Evolutionary conservation across 2,797 vertebrate species (phyloP).

Genomic region (Rhodeus uyekii): DNA sequence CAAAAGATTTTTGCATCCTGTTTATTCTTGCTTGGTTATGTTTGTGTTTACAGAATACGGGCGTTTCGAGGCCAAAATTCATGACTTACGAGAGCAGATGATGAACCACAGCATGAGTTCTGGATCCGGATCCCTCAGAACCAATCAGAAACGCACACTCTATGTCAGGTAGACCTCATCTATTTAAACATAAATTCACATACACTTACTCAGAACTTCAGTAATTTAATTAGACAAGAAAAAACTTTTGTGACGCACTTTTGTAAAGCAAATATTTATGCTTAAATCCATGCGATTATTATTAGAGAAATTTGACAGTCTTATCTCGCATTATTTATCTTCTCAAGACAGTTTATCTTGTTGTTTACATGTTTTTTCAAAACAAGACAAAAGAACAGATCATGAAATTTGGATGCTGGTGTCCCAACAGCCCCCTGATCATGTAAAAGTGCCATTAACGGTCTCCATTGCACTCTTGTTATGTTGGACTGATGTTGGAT

Average conservation of each 20-base stretch:
- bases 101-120: conserved; percentile 99
- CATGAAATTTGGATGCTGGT: not conserved
- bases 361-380: not conserved
- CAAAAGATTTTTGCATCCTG: not conserved
- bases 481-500: conserved; percentile 21
- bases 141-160: conserved; percentile 96
- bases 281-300: no score
- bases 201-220: not conserved
- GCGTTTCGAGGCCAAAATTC: conserved; percentile 98
- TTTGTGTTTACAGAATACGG: conserved; percentile 85
- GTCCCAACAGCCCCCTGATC: not conserved
- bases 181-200: not conserved
- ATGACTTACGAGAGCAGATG: conserved; percentile 98
- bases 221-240: no score
- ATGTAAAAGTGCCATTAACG: not conserved
- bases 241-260: no score
- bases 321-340: not conserved
- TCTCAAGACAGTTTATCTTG: not conserved
- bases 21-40: conserved; percentile 18
- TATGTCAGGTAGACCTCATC: conserved; percentile 87
- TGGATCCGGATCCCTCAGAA: conserved; percentile 93
- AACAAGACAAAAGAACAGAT: not conserved
- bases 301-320: no score
- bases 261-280: not conserved
- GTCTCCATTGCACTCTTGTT: not conserved